Evolutionary conservation across 2,888 invertebrate genomes (phyloP).

Genomic region (Leistus spinibarbis): DNA sequence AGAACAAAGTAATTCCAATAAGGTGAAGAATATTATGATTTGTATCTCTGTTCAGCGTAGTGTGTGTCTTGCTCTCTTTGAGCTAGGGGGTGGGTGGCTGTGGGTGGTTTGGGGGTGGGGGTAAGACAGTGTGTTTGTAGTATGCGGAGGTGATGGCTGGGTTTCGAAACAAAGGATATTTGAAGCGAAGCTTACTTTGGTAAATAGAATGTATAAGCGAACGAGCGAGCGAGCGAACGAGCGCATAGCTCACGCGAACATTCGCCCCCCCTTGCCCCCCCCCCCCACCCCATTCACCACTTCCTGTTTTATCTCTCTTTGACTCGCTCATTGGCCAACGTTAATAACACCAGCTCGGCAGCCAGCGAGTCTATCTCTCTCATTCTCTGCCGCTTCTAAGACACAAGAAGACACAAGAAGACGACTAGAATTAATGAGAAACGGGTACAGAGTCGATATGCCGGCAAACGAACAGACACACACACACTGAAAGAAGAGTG

Average conservation of each 20-base stretch:
- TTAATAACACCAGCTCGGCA: conserved; percentile 32
- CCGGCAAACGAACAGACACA: too few species aligned
- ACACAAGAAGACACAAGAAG: conserved; percentile 29
- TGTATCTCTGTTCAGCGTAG: too few species aligned
- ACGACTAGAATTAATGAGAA: conserved; percentile 39
- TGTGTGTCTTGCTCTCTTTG: too few species aligned
- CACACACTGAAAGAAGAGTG: too few species aligned
- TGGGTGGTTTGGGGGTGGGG: neutral
- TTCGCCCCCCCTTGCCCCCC: too few species aligned
- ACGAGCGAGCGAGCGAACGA: too few species aligned
- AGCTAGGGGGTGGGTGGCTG: neutral
- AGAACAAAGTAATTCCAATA: too few species aligned
- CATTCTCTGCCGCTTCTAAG: neutral
- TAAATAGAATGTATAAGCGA: conserved; percentile 40
- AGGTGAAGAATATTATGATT: too few species aligned
- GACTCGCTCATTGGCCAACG: conserved; percentile 33
- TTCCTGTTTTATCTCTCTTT: neutral
- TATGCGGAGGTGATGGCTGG: conserved; percentile 5
- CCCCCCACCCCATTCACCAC: too few species aligned
- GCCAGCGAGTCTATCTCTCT: too few species aligned
- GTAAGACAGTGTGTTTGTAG: neutral
- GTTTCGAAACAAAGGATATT: conserved; percentile 20
- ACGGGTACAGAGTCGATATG: too few species aligned
- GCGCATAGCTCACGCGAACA: neutral
- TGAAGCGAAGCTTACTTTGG: conserved; percentile 13